Evolutionary conservation across 1,140 invertebrate species (phyloP).

Genomic region (Scaptomyza pallida): DNA sequence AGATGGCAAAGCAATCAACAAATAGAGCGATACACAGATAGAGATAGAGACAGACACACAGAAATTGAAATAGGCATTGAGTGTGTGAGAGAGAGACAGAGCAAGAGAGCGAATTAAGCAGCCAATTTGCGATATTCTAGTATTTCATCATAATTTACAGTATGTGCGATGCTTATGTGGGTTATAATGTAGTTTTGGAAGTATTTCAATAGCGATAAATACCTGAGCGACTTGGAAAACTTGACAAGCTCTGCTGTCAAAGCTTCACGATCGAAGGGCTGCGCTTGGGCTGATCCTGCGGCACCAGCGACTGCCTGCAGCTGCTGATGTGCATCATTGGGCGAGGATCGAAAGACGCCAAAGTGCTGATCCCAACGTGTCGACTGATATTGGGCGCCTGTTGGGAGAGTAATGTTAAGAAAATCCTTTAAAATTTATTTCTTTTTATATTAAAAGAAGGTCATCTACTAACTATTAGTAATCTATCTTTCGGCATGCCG

Average conservation of each 20-base stretch:
- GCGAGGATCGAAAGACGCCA: slow-evolving; percentile 87
- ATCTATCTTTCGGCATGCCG: too few relatives aligned
- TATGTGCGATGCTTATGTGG: slow-evolving; percentile 29
- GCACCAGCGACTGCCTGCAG: slow-evolving; percentile 46
- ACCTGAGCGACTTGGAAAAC: slow-evolving; percentile 88
- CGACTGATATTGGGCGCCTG: slow-evolving; percentile 84
- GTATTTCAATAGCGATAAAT: slow-evolving; percentile 10
- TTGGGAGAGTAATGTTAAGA: not conserved
- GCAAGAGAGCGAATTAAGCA: slow-evolving; percentile 8
- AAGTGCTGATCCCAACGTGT: slow-evolving; percentile 87
- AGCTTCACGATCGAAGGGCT: slow-evolving; percentile 85
- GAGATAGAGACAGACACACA: slow-evolving; percentile 18
- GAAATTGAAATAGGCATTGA: not conserved
- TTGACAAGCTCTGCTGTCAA: slow-evolving; percentile 89
- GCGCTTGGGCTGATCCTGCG: slow-evolving; percentile 32
- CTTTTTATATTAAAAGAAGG: too few relatives aligned
- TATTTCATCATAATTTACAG: slow-evolving; percentile 29
- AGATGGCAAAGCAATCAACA: slow-evolving; percentile 29
- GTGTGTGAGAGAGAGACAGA: slow-evolving; percentile 6
- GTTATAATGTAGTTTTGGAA: not conserved
- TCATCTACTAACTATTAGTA: too few relatives aligned
- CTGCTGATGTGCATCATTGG: slow-evolving; percentile 81
- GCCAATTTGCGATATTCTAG: slow-evolving; percentile 32
- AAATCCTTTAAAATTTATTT: too few relatives aligned
- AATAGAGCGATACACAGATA: slow-evolving; percentile 16